Evolutionary conservation across 2,797 vertebrate genomes (phyloP).

Genomic region (Eidolon dupreanum): DNA sequence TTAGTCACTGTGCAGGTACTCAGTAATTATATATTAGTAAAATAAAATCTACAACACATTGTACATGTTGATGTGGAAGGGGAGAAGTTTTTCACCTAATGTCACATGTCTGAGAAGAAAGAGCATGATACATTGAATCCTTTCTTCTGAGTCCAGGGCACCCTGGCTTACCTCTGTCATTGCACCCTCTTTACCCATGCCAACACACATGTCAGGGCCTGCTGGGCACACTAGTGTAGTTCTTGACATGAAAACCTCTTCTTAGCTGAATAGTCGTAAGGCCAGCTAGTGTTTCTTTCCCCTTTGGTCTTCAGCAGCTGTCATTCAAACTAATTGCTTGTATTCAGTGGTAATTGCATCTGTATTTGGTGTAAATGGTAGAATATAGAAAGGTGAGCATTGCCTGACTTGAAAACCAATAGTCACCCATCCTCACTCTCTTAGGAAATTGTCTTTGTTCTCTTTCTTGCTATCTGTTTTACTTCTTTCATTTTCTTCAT

Average conservation of each 20-base stretch:
- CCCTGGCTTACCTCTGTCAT: background rate
- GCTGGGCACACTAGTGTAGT: background rate
- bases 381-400: background rate
- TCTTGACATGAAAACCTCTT: background rate
- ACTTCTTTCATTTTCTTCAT: background rate
- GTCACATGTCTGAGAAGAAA: background rate
- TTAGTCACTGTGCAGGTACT: background rate
- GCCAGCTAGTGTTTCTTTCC: background rate
- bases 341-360: background rate
- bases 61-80: too few relatives aligned
- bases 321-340: conserved; percentile 23
- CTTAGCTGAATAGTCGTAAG: background rate
- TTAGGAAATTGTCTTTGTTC: background rate
- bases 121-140: background rate
- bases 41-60: background rate
- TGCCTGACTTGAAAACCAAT: conserved; percentile 8
- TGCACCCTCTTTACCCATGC: background rate
- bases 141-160: background rate
- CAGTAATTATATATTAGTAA: background rate
- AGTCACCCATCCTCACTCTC: background rate
- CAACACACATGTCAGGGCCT: background rate
- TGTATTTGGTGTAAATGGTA: background rate
- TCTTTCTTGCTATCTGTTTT: background rate
- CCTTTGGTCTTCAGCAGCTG: background rate
- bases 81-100: background rate